Conservation (phyloP, 2,113 vertebrate species). For the Apeltes quadracus region DNA sequence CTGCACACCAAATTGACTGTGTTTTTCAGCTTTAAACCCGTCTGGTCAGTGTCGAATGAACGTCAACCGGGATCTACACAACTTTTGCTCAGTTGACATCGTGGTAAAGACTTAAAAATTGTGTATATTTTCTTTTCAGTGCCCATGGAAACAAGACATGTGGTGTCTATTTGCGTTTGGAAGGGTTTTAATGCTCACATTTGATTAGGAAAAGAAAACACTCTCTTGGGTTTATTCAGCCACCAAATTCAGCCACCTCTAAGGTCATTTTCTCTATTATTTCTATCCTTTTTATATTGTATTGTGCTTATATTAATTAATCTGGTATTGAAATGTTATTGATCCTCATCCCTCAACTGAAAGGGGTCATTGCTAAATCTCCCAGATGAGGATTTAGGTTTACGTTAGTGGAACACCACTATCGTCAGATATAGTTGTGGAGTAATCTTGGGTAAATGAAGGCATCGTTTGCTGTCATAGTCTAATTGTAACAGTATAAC, state of each 20-base stretch:
- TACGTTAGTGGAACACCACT: conserved; percentile 6
- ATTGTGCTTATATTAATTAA: background rate
- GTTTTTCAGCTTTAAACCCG: conserved; percentile 18
- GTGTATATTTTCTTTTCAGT: background rate
- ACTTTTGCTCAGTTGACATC: background rate
- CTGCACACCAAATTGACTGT: conserved; percentile 1
- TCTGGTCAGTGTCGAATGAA: conserved; percentile 4
- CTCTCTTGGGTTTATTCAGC: background rate
- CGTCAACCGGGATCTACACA: conserved; percentile 8
- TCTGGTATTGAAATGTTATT: background rate
- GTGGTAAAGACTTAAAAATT: background rate
- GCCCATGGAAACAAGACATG: background rate
- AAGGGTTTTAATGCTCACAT: background rate
- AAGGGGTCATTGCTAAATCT: background rate
- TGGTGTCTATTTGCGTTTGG: background rate
- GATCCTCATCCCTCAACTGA: conserved; percentile 5
- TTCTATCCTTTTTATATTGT: background rate
- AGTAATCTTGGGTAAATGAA: conserved; percentile 12
- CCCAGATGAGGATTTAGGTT: conserved; percentile 24
- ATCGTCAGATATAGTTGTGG: conserved; percentile 4
- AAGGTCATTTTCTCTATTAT: background rate
- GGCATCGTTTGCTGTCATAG: conserved; percentile 9
- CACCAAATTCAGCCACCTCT: too few relatives aligned
- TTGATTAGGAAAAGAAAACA: background rate
- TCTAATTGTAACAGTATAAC: conserved; percentile 12